A percentile compares a stretch with the other conserved stretches of the same genome.
phyloP scores from a whole-genome alignment of 1,140 invertebrate species.

The Zaprionus taronus region DNA sequence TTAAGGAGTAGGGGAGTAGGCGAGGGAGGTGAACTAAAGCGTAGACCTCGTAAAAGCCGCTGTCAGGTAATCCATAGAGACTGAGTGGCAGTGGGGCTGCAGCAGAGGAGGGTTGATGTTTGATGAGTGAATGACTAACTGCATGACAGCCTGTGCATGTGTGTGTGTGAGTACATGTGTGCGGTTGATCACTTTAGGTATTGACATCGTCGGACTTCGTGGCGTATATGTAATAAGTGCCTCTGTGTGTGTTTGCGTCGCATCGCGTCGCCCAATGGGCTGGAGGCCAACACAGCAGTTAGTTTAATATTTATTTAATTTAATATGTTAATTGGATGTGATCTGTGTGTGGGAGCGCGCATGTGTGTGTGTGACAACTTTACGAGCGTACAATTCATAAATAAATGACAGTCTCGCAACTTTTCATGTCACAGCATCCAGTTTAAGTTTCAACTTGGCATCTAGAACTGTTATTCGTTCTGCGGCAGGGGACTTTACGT shows the following conservation, averaged over 20 bases:
- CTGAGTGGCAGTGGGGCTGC: not conserved
- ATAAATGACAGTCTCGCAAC: conserved; percentile 72
- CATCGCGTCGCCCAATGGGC: not conserved
- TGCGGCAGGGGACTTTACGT: not conserved
- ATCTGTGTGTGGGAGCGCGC: conserved; percentile 55
- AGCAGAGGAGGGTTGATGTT: conserved; percentile 46
- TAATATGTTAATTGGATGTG: conserved; percentile 84
- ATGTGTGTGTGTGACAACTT: conserved; percentile 56
- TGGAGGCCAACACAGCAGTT: conserved; percentile 60
- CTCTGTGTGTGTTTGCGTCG: conserved; percentile 10
- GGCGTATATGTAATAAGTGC: conserved; percentile 50
- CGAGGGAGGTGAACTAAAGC: conserved; percentile 19
- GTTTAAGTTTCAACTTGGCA: conserved; percentile 62
- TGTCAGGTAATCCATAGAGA: conserved; percentile 72
- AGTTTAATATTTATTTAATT: conserved; percentile 84
- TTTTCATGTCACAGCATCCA: conserved; percentile 74
- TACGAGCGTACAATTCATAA: conserved; percentile 80
- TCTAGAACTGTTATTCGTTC: not conserved
- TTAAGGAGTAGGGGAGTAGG: not conserved
- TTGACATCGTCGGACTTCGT: conserved; percentile 69
- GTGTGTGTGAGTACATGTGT: conserved; percentile 30
- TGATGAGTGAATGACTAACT: conserved; percentile 81
- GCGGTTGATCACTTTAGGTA: conserved; percentile 78
- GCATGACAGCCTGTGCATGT: conserved; percentile 65
- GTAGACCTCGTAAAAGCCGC: conserved; percentile 70